phyloP scores from a whole-genome alignment of 53 echinoderm and acorn worm genomes.

The Henricia sp. region DNA sequence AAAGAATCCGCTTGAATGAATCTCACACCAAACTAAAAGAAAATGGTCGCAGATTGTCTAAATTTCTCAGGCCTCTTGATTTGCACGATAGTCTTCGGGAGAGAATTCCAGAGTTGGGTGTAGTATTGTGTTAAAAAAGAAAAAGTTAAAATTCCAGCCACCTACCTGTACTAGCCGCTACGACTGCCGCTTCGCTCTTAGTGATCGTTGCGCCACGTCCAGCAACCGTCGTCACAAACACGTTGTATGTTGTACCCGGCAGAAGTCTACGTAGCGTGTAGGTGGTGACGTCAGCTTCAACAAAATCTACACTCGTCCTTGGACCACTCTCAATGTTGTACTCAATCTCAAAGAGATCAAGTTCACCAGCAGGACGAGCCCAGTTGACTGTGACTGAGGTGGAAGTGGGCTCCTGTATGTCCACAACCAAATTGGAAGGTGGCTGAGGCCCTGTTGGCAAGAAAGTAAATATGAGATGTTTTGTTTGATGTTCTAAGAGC shows the following conservation, averaged over 20 bases:
- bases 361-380: slow-evolving; percentile 21
- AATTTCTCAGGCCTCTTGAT: no score
- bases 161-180: slow-evolving; percentile 20
- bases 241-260: slow-evolving; percentile 55
- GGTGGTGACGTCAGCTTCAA: background rate
- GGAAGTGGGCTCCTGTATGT: background rate
- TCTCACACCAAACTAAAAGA: background rate
- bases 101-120: no score
- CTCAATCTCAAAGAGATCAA: slow-evolving; percentile 50
- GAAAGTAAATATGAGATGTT: no score
- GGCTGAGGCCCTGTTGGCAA: slow-evolving; percentile 7
- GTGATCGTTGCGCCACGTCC: slow-evolving; percentile 24
- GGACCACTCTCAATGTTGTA: slow-evolving; percentile 48
- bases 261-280: slow-evolving; percentile 45
- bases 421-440: background rate
- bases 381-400: slow-evolving; percentile 50
- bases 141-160: background rate
- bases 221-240: slow-evolving; percentile 57
- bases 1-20: no score
- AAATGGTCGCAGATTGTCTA: no score
- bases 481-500: no score
- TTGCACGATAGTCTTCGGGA: no score
- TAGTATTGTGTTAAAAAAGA: background rate
- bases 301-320: background rate
- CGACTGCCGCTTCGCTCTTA: slow-evolving; percentile 24